These are phyloP conservation scores for Crematogaster levior DNA, from an alignment of 2,888 invertebrate genomes.

Conservation along the genomic window DNA sequence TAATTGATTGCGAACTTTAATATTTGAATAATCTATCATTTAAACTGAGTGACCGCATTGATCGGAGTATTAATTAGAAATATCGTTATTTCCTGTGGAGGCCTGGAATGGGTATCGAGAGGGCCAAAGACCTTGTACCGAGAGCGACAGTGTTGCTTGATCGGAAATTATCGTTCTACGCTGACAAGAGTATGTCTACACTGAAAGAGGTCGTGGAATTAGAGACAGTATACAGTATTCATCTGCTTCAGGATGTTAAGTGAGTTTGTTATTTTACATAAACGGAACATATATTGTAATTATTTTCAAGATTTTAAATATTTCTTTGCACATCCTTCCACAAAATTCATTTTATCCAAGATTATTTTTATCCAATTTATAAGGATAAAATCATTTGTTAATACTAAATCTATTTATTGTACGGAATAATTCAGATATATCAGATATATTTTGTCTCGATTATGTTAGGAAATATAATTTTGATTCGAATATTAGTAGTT, in stretches of 20 bases:
- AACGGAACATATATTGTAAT: neutral
- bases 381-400: neutral
- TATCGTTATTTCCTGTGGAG: constrained; percentile 54
- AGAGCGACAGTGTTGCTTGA: constrained; percentile 88
- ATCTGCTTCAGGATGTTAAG: constrained; percentile 87
- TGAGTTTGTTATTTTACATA: constrained; percentile 82
- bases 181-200: constrained; percentile 90
- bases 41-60: neutral
- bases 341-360: neutral
- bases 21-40: neutral
- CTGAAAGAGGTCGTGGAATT: constrained; percentile 91
- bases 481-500: neutral
- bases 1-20: neutral
- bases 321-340: neutral
- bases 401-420: neutral
- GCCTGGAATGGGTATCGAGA: constrained; percentile 83
- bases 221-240: constrained; percentile 89
- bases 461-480: neutral
- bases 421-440: neutral
- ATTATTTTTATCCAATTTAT: neutral
- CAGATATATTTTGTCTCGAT: neutral
- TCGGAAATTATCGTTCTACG: constrained; percentile 90
- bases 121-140: constrained; percentile 91
- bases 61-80: constrained; percentile 33
- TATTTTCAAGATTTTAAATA: neutral